These are phyloP conservation scores for Sorex araneus DNA, from an alignment of 2,113 vertebrate species.

Conservation along the genomic window DNA sequence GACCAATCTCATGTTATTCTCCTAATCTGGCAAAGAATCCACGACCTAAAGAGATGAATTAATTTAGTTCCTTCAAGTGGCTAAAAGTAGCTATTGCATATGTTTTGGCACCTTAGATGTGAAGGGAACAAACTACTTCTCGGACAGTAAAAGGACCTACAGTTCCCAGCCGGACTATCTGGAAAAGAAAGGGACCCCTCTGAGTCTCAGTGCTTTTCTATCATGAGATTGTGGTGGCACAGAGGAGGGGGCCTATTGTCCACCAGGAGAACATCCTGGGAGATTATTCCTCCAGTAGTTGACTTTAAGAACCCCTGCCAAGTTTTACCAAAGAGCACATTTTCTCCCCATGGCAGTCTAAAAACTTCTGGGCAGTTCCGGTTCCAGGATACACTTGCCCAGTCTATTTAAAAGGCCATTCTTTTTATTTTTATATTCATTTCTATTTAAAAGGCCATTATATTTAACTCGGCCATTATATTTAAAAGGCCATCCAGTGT, in stretches of 20 bases:
- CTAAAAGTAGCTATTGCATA: constrained; percentile 22
- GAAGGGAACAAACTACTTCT: constrained; percentile 43
- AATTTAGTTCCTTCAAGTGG: constrained; percentile 58
- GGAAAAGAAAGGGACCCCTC: background rate
- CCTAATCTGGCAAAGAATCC: constrained; percentile 64
- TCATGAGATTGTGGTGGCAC: background rate
- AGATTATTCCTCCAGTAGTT: background rate
- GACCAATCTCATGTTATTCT: constrained; percentile 35
- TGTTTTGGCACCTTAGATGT: constrained; percentile 38
- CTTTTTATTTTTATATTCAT: no score
- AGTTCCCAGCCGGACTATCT: constrained; percentile 34
- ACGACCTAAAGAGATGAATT: constrained; percentile 38
- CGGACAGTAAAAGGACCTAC: constrained; percentile 22
- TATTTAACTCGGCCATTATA: no score
- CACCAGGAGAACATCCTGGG: background rate
- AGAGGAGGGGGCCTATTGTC: background rate
- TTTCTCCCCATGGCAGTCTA: background rate
- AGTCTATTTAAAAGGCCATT: background rate
- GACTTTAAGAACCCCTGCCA: background rate
- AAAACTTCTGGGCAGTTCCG: constrained; percentile 8
- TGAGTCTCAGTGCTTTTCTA: background rate
- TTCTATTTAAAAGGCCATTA: no score
- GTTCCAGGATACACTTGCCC: background rate
- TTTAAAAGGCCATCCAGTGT: background rate
- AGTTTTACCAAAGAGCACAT: constrained; percentile 30